Evolutionary conservation across 2,797 vertebrate genomes (phyloP).

Genomic region (Anguilla anguilla): DNA sequence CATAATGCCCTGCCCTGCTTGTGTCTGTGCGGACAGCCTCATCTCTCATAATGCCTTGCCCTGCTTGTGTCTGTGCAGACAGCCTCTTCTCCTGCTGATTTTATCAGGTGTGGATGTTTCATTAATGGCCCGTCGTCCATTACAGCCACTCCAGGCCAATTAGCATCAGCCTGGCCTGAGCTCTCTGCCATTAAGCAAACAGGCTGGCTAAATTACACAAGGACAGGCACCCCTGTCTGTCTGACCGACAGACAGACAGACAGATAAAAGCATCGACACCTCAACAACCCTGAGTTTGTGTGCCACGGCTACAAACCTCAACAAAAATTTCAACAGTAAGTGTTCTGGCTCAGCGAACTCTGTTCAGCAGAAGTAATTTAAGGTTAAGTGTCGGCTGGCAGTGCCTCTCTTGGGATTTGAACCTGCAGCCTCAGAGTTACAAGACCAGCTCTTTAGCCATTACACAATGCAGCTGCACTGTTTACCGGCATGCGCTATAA

Average conservation of each 20-base stretch:
- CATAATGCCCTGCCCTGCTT: no score
- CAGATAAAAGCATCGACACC: no score
- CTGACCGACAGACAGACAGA: not conserved
- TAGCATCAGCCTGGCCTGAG: constrained; percentile 36
- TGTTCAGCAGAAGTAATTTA: no score
- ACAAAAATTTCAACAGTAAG: not conserved
- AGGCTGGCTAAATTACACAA: constrained; percentile 4
- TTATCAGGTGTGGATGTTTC: not conserved
- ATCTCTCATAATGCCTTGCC: not conserved
- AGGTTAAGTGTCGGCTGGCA: no score
- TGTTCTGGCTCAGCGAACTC: no score
- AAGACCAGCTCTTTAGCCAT: no score
- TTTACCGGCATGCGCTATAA: no score
- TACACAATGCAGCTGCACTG: no score
- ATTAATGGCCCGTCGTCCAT: not conserved
- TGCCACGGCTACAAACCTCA: not conserved
- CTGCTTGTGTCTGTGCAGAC: not conserved
- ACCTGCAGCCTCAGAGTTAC: no score
- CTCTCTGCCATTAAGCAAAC: constrained; percentile 20
- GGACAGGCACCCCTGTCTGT: not conserved
- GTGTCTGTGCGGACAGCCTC: not conserved
- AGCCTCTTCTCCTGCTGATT: not conserved
- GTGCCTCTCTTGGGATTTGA: no score
- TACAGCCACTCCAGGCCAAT: constrained; percentile 33
- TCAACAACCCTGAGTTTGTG: not conserved